phyloP scores from a whole-genome alignment of 64 coral and sea anemone species.

The Hydrozoanthus tunicans region DNA sequence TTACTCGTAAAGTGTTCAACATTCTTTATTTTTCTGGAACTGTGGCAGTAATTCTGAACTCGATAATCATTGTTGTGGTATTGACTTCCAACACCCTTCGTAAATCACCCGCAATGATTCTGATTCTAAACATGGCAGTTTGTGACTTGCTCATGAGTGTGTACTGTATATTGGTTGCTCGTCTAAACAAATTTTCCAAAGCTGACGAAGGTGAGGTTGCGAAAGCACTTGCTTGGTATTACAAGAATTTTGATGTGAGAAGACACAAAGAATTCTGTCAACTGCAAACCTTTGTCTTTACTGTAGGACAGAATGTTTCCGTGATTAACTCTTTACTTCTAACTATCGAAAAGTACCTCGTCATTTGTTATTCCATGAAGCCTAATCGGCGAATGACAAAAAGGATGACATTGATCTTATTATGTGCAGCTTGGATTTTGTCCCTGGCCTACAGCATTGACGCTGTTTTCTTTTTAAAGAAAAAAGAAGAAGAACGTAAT shows the following conservation, averaged over 20 bases:
- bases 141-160: background rate
- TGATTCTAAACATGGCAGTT: too few relatives aligned
- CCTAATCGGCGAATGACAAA: background rate
- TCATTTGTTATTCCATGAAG: background rate
- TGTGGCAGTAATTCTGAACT: too few relatives aligned
- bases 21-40: background rate
- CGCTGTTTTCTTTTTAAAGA: background rate
- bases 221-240: too few relatives aligned
- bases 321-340: background rate
- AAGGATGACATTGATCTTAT: background rate
- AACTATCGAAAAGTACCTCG: slow-evolving; percentile 7
- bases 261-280: background rate
- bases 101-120: too few relatives aligned
- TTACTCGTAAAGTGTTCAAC: background rate
- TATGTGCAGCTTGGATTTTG: background rate
- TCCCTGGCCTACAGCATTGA: background rate
- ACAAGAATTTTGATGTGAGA: background rate
- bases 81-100: too few relatives aligned
- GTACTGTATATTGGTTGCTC: background rate
- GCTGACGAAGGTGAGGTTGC: background rate
- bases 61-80: too few relatives aligned
- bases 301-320: background rate
- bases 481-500: background rate
- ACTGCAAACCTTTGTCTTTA: background rate
- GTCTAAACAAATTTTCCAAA: background rate